Percentiles rank a stretch among this genome's conserved stretches.
These are phyloP conservation scores for Samia ricini DNA, from an alignment of 1,140 invertebrate genomes.

Conservation along the genomic window DNA sequence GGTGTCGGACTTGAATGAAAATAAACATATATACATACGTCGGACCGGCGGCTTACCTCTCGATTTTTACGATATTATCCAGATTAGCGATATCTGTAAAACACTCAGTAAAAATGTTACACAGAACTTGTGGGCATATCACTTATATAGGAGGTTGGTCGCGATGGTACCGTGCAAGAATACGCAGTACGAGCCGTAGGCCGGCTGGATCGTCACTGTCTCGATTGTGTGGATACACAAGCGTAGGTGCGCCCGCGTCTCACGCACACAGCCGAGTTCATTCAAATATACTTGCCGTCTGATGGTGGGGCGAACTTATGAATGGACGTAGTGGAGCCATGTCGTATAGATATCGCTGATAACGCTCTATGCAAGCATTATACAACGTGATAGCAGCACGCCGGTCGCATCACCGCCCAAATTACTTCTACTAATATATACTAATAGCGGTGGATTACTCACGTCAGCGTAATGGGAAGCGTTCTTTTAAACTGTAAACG, in stretches of 20 bases:
- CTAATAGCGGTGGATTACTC: neutral
- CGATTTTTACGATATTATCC: slow-evolving; percentile 70
- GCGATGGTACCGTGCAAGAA: slow-evolving; percentile 25
- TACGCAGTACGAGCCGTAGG: slow-evolving; percentile 36
- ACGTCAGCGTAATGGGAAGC: slow-evolving; percentile 15
- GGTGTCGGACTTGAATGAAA: slow-evolving; percentile 69
- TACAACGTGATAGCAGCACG: slow-evolving; percentile 25
- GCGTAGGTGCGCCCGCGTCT: slow-evolving; percentile 45
- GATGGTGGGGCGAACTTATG: slow-evolving; percentile 62
- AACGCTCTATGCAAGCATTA: slow-evolving; percentile 49
- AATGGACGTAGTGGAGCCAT: slow-evolving; percentile 70
- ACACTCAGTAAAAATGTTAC: slow-evolving; percentile 47
- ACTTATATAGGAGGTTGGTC: slow-evolving; percentile 36
- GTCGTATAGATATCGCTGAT: slow-evolving; percentile 66
- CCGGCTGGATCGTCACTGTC: slow-evolving; percentile 44
- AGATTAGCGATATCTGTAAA: slow-evolving; percentile 65
- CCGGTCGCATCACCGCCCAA: slow-evolving; percentile 12
- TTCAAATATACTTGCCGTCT: slow-evolving; percentile 41
- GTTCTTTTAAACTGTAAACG: slow-evolving; percentile 9
- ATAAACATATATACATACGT: slow-evolving; percentile 62
- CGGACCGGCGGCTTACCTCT: slow-evolving; percentile 53
- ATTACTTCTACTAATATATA: slow-evolving; percentile 4
- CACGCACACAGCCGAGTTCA: slow-evolving; percentile 54
- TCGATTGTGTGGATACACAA: slow-evolving; percentile 26
- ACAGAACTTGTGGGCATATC: slow-evolving; percentile 58